A percentile compares a stretch with the other conserved stretches of the same genome.
These are phyloP conservation scores for Peromyscus maniculatus DNA, from an alignment of 2,113 vertebrate species.

Conservation along the genomic window DNA sequence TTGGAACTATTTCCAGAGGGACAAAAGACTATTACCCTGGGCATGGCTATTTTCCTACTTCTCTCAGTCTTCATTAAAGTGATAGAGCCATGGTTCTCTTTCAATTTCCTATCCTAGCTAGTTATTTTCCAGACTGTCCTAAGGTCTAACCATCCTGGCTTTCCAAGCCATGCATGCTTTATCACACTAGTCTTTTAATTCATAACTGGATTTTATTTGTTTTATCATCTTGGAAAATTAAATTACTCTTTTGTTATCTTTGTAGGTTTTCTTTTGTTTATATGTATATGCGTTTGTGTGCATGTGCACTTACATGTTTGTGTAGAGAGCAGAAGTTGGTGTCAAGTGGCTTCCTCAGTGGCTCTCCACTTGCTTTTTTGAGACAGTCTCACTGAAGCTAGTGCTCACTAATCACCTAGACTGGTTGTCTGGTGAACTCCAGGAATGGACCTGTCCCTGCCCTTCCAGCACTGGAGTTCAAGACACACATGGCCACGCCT, in stretches of 20 bases:
- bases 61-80: constrained; percentile 1
- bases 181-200: background rate
- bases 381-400: background rate
- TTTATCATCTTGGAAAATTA: constrained; percentile 2
- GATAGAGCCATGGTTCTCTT: background rate
- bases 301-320: background rate
- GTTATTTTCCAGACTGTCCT: background rate
- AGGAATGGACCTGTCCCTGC: background rate
- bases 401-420: background rate
- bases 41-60: background rate
- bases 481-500: background rate
- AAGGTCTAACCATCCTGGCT: background rate
- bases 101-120: background rate
- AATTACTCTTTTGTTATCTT: constrained; percentile 19
- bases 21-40: background rate
- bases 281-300: no score
- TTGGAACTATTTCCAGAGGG: background rate
- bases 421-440: background rate
- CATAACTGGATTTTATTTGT: constrained; percentile 42
- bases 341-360: background rate
- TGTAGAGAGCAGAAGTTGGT: background rate
- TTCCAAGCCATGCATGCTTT: background rate
- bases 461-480: background rate
- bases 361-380: no score
- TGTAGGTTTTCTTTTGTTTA: background rate